phyloP scores from a whole-genome alignment of 2,888 invertebrate species.

The Alcis repandata region DNA sequence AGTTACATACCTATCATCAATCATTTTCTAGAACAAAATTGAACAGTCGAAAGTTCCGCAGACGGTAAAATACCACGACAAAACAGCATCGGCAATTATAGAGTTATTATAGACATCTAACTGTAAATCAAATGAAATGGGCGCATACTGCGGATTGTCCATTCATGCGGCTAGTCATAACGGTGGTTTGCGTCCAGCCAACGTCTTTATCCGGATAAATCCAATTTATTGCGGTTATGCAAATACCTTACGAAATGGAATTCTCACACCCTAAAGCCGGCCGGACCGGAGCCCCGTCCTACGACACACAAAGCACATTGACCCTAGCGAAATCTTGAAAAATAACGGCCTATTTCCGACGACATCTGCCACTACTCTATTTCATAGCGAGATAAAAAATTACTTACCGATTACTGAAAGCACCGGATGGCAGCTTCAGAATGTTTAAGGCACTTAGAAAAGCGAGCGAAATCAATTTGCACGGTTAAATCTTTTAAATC shows the following conservation, averaged over 20 bases:
- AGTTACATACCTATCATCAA: neutral
- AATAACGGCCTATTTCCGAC: slow-evolving; percentile 75
- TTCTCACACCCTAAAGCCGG: slow-evolving; percentile 60
- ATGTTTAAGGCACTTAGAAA: slow-evolving; percentile 42
- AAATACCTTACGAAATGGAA: slow-evolving; percentile 57
- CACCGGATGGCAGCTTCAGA: slow-evolving; percentile 42
- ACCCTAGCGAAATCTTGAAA: slow-evolving; percentile 80
- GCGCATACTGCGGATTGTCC: slow-evolving; percentile 56
- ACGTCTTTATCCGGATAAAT: slow-evolving; percentile 52
- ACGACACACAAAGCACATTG: slow-evolving; percentile 72
- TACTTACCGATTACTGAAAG: slow-evolving; percentile 39
- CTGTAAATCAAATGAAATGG: slow-evolving; percentile 62
- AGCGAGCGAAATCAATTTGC: slow-evolving; percentile 34
- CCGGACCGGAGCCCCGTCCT: slow-evolving; percentile 58
- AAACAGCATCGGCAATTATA: slow-evolving; percentile 55
- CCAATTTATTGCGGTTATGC: slow-evolving; percentile 53
- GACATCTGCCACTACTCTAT: slow-evolving; percentile 49
- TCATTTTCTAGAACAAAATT: neutral
- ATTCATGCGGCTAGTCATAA: slow-evolving; percentile 69
- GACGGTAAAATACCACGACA: slow-evolving; percentile 39
- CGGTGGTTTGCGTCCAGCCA: slow-evolving; percentile 48
- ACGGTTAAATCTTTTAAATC: slow-evolving; percentile 48
- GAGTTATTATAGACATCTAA: slow-evolving; percentile 60
- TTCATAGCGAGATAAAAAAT: slow-evolving; percentile 27
- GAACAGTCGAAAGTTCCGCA: neutral